Conservation (phyloP, 2,888 invertebrate species). For the Punctoribates punctum region DNA sequence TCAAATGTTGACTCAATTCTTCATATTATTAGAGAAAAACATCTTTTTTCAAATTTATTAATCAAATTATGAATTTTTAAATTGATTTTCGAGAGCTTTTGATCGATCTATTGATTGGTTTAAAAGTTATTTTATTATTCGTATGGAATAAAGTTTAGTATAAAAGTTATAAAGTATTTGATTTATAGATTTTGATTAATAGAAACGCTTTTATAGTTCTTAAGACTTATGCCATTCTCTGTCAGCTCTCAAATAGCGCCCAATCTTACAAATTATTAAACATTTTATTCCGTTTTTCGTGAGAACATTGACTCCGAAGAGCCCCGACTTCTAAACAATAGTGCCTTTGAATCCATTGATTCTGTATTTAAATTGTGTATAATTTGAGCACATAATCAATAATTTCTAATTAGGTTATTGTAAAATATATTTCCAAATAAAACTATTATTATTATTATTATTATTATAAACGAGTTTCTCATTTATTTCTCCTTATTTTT, state of each 20-base stretch:
- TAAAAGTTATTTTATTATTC: conserved; percentile 20
- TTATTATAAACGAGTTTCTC: neutral
- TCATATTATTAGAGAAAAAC: conserved; percentile 13
- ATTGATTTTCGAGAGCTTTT: neutral
- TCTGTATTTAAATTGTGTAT: neutral
- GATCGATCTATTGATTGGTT: conserved; percentile 27
- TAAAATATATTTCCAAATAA: conserved; percentile 8
- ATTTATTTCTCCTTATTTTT: neutral
- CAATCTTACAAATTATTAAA: neutral
- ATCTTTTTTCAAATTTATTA: neutral
- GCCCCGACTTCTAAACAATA: neutral
- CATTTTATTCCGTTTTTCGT: neutral
- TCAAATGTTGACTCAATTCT: neutral
- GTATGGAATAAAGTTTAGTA: neutral
- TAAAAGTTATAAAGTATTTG: neutral
- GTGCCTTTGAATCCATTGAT: conserved; percentile 5
- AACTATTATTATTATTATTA: neutral
- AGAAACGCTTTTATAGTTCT: neutral
- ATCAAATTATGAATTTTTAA: conserved; percentile 1
- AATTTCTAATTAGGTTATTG: neutral
- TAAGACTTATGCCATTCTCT: conserved; percentile 2
- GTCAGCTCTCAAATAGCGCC: neutral
- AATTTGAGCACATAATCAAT: conserved; percentile 7
- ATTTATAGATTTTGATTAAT: neutral
- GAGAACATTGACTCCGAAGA: no score